Evolutionary conservation across 1,140 invertebrate genomes (phyloP).

Genomic region (Drosophila melanogaster): DNA sequence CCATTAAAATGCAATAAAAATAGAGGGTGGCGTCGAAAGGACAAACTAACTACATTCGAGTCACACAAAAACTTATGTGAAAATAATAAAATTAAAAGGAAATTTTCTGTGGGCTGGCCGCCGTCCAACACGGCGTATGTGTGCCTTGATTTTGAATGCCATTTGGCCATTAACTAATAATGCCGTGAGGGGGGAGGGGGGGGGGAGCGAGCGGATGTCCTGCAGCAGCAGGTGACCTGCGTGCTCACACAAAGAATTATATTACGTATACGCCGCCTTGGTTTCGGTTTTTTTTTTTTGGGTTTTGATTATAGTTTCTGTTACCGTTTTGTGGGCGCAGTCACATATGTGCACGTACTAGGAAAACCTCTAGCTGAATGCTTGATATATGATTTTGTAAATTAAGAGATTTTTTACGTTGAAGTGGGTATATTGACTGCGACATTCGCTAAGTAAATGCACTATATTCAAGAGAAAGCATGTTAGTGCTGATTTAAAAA

Average conservation of each 20-base stretch:
- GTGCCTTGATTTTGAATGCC: slow-evolving; percentile 62
- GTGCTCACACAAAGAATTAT: slow-evolving; percentile 53
- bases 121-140: slow-evolving; percentile 63
- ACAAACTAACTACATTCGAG: slow-evolving; percentile 29
- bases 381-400: slow-evolving; percentile 59
- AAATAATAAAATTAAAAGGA: slow-evolving; percentile 78
- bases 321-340: slow-evolving; percentile 46
- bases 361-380: slow-evolving; percentile 36
- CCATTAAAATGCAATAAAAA: slow-evolving; percentile 80
- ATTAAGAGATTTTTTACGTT: slow-evolving; percentile 42
- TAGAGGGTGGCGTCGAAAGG: slow-evolving; percentile 9
- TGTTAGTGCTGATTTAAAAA: too few relatives aligned
- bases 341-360: slow-evolving; percentile 44
- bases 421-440: not conserved
- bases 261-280: slow-evolving; percentile 64
- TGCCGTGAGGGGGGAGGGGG: not conserved
- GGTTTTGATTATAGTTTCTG: slow-evolving; percentile 25
- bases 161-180: slow-evolving; percentile 68
- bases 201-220: slow-evolving; percentile 1
- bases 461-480: too few relatives aligned
- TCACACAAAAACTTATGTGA: slow-evolving; percentile 58
- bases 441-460: too few relatives aligned
- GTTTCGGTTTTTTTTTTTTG: slow-evolving; percentile 31
- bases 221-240: slow-evolving; percentile 48
- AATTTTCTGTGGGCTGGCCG: slow-evolving; percentile 44